phyloP scores from a whole-genome alignment of 2,113 vertebrate genomes.

The Poeciliopsis occidentalis region DNA sequence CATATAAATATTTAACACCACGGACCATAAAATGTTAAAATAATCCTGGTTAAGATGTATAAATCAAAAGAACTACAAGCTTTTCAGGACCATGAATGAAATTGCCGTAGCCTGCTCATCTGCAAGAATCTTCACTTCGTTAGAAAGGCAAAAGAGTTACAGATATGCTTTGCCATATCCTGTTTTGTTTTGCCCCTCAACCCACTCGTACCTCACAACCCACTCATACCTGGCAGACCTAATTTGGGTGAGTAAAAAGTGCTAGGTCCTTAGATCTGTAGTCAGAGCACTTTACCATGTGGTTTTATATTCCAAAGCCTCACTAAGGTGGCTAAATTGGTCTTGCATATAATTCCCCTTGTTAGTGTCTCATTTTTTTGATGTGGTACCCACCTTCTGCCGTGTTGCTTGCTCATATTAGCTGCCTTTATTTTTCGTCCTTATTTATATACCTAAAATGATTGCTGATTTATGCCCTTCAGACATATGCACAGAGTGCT shows the following conservation, averaged over 20 bases:
- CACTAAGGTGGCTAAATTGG: conserved; percentile 51
- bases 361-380: conserved; percentile 45
- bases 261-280: conserved; percentile 15
- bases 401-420: conserved; percentile 46
- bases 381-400: conserved; percentile 10
- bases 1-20: conserved; percentile 20
- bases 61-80: conserved; percentile 33
- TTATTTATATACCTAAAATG: conserved; percentile 10
- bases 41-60: not conserved
- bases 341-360: conserved; percentile 42
- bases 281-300: conserved; percentile 24
- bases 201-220: conserved; percentile 4
- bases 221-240: conserved; percentile 30
- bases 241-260: conserved; percentile 41
- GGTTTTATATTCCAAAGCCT: conserved; percentile 35
- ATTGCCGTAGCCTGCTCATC: conserved; percentile 13
- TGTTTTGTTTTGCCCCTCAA: conserved; percentile 7
- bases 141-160: conserved; percentile 23
- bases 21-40: not conserved
- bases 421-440: conserved; percentile 15
- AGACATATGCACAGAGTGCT: conserved; percentile 37
- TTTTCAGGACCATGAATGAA: conserved; percentile 12
- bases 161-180: conserved; percentile 18
- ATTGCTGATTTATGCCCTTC: conserved; percentile 21
- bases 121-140: conserved; percentile 5